Conservation (phyloP, 2,113 vertebrate species). For the Xenus cinereus region DNA sequence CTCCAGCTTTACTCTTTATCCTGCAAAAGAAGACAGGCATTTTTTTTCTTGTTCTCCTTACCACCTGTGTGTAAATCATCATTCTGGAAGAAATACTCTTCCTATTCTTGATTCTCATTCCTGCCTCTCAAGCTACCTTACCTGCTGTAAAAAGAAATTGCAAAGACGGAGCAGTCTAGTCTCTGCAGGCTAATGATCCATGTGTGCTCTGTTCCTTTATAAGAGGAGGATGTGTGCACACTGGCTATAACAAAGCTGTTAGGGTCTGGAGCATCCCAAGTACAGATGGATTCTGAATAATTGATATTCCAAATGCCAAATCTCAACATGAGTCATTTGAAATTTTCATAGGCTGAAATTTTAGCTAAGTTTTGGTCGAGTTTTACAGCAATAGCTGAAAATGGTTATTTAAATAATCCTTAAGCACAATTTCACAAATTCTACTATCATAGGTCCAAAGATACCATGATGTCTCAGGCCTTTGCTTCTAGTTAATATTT, state of each 20-base stretch:
- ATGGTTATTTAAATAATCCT: not conserved
- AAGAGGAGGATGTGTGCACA: not conserved
- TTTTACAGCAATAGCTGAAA: not conserved
- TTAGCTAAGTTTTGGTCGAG: not conserved
- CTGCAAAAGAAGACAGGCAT: not conserved
- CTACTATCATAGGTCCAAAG: not conserved
- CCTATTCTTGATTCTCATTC: not conserved
- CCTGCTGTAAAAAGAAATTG: not conserved
- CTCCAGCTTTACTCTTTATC: not conserved
- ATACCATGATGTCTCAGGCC: not conserved
- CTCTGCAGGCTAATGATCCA: not conserved
- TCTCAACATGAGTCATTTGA: not conserved
- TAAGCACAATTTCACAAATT: not conserved
- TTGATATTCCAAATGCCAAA: not conserved
- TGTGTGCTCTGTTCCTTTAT: not conserved
- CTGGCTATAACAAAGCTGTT: not conserved
- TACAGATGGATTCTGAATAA: slow-evolving; percentile 26
- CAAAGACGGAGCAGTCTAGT: not conserved
- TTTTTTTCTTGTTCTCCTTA: not conserved
- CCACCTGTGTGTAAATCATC: not conserved
- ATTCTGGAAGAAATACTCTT: not conserved
- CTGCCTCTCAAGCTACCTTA: not conserved
- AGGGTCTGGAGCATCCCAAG: not conserved
- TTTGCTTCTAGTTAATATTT: not conserved
- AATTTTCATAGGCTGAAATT: not conserved